Percentiles rank a stretch among this genome's conserved stretches.
These are phyloP conservation scores for Bubo bubo DNA, from an alignment of 2,113 vertebrate genomes.

Conservation along the genomic window DNA sequence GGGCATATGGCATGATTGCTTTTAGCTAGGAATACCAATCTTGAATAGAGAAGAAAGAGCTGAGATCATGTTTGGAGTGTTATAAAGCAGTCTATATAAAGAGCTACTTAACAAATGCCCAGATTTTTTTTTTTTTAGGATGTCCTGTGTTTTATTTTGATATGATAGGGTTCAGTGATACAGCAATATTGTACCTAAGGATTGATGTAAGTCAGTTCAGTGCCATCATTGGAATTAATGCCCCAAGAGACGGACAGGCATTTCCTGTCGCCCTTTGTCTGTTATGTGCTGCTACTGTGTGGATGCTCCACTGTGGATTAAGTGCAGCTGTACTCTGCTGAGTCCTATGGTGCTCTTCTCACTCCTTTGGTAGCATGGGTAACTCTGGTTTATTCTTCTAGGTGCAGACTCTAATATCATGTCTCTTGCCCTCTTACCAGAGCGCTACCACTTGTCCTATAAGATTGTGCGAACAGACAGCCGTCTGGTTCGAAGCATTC, in stretches of 20 bases:
- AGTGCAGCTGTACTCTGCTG: background rate
- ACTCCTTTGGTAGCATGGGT: background rate
- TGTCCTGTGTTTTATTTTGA: background rate
- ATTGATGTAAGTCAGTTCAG: background rate
- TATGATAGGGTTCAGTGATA: background rate
- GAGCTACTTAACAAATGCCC: background rate
- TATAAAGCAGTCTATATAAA: background rate
- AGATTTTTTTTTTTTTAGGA: background rate
- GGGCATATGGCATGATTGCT: background rate
- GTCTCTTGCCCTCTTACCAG: conserved; percentile 69
- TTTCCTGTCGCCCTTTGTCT: background rate
- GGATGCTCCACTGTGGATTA: background rate
- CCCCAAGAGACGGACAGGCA: background rate
- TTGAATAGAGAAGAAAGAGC: background rate
- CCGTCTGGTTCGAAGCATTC: conserved; percentile 90
- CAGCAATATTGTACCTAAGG: background rate
- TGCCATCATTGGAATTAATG: background rate
- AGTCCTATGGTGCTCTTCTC: background rate
- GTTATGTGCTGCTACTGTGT: background rate
- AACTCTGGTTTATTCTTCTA: background rate
- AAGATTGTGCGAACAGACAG: conserved; percentile 97
- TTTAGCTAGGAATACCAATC: background rate
- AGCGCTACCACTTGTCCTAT: conserved; percentile 90
- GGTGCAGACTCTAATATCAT: background rate
- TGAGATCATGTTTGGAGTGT: background rate